Conservation (phyloP, 2,888 invertebrate species). For the Crepidodera aurea region DNA sequence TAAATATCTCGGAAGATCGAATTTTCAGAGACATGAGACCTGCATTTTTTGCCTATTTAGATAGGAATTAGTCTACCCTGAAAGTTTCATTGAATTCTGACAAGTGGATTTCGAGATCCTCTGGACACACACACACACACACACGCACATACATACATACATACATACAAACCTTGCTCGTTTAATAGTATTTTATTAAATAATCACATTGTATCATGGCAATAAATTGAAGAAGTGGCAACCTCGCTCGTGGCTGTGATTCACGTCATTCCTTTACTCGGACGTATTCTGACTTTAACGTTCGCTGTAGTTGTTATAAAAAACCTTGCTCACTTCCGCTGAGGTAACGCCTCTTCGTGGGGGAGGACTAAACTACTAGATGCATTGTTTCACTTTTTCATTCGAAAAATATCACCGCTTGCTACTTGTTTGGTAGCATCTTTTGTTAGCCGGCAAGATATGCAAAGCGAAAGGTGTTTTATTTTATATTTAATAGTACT, state of each 20-base stretch:
- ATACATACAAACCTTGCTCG: too few relatives aligned
- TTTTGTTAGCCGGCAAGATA: slow-evolving; percentile 7
- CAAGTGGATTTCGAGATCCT: too few relatives aligned
- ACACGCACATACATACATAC: too few relatives aligned
- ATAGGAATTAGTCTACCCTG: too few relatives aligned
- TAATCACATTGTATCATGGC: neutral
- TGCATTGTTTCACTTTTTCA: slow-evolving; percentile 37
- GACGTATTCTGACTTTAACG: slow-evolving; percentile 50
- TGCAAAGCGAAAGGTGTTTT: neutral
- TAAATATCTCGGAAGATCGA: too few relatives aligned
- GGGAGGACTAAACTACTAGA: slow-evolving; percentile 48
- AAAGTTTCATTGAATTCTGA: too few relatives aligned
- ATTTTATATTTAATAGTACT: neutral
- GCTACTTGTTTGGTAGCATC: slow-evolving; percentile 16
- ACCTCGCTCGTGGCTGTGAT: slow-evolving; percentile 15
- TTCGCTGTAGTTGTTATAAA: slow-evolving; percentile 54
- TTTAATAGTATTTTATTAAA: too few relatives aligned
- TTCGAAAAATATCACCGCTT: slow-evolving; percentile 18
- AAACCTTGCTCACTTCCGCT: slow-evolving; percentile 58
- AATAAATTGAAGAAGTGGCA: neutral
- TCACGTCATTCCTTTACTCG: slow-evolving; percentile 44
- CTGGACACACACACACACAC: too few relatives aligned
- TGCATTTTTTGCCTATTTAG: too few relatives aligned
- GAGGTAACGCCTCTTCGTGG: slow-evolving; percentile 48
- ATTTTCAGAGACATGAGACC: too few relatives aligned